These are phyloP conservation scores for Lucifuga dentata DNA, from an alignment of 2,113 vertebrate genomes.

Conservation along the genomic window DNA sequence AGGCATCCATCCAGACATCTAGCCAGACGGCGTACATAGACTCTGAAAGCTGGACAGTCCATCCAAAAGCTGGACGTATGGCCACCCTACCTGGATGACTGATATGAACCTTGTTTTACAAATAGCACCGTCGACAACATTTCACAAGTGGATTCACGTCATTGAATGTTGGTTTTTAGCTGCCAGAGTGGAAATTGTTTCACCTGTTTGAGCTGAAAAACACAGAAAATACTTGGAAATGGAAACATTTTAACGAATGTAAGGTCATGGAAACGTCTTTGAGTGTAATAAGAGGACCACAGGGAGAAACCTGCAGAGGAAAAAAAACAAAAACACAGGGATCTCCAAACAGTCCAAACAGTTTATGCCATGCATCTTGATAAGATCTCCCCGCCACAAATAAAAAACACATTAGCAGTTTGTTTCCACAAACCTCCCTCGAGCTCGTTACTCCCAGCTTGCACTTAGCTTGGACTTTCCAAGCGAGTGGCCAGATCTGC, in stretches of 20 bases:
- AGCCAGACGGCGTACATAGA: too few species aligned
- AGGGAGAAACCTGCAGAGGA: constrained; percentile 14
- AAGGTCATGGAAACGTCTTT: constrained; percentile 7
- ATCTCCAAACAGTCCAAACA: constrained; percentile 70
- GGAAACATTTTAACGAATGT: constrained; percentile 13
- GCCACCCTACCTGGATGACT: too few species aligned
- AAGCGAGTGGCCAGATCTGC: constrained; percentile 69
- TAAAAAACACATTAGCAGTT: constrained; percentile 81
- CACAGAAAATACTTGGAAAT: background rate
- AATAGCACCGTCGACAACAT: too few species aligned
- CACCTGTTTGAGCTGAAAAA: too few species aligned
- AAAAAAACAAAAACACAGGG: constrained; percentile 36
- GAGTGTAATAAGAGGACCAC: constrained; percentile 2
- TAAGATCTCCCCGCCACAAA: constrained; percentile 76
- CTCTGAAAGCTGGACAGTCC: too few species aligned
- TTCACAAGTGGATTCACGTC: too few species aligned
- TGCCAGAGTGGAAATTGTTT: too few species aligned
- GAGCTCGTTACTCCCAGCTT: constrained; percentile 51
- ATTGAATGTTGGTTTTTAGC: too few species aligned
- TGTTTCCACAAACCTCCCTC: constrained; percentile 72
- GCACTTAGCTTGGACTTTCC: constrained; percentile 67
- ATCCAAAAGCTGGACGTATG: too few species aligned
- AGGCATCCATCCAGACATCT: too few species aligned
- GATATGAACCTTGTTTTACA: too few species aligned
- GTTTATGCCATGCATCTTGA: constrained; percentile 64